Evolutionary conservation across 35 echinoderm and acorn worm genomes (phyloP).

Genomic region (Acanthaster planci): DNA sequence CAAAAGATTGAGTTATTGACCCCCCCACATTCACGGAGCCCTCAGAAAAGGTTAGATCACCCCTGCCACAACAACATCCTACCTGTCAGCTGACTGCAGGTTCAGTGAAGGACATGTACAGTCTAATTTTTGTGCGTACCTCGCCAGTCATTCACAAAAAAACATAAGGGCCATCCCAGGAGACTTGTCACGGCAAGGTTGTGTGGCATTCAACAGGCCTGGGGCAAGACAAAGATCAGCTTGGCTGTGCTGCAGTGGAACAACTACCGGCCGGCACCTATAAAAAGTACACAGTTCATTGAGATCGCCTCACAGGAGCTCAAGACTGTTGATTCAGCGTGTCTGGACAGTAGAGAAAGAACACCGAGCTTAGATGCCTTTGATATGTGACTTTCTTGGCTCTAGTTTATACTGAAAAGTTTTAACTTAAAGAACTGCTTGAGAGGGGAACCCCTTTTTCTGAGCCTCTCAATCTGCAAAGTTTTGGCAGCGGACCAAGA

Average conservation of each 20-base stretch:
- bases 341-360: neutral
- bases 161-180: neutral
- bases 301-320: neutral
- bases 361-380: too few relatives aligned
- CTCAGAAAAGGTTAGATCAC: too few relatives aligned
- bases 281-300: neutral
- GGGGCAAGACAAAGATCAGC: neutral
- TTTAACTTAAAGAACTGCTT: too few relatives aligned
- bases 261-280: neutral
- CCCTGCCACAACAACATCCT: too few relatives aligned
- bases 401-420: too few relatives aligned
- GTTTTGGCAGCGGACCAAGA: neutral
- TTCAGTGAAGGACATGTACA: too few relatives aligned
- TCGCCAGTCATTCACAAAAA: slow-evolving; percentile 19
- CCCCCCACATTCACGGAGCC: too few relatives aligned
- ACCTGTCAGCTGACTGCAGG: too few relatives aligned
- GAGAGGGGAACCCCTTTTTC: too few relatives aligned
- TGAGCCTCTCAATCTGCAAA: neutral
- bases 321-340: slow-evolving; percentile 33
- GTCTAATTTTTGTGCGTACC: too few relatives aligned
- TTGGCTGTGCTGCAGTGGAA: neutral
- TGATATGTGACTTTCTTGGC: too few relatives aligned
- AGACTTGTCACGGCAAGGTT: neutral
- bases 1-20: too few relatives aligned
- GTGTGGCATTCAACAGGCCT: neutral